phyloP scores from a whole-genome alignment of 2,113 vertebrate genomes.

The Vidua macroura region DNA sequence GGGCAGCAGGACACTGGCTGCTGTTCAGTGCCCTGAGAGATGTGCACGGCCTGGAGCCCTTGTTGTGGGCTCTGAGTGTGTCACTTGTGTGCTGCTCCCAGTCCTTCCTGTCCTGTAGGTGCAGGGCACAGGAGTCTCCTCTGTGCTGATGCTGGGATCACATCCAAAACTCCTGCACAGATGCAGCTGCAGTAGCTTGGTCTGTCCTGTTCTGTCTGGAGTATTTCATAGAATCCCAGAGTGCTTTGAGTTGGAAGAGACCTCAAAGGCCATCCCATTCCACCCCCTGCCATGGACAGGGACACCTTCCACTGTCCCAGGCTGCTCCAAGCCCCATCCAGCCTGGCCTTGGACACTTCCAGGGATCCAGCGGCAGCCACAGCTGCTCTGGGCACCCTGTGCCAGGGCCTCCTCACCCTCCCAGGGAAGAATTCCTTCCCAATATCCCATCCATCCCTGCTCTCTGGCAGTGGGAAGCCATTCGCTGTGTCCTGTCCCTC shows the following conservation, averaged over 20 bases:
- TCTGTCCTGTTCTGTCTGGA: background rate
- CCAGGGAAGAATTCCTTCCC: background rate
- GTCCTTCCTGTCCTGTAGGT: background rate
- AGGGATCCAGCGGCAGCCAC: background rate
- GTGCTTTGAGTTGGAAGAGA: background rate
- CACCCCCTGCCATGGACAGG: background rate
- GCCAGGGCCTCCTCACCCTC: background rate
- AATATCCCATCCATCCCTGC: rapidly evolving
- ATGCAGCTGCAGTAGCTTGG: background rate
- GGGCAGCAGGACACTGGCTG: background rate
- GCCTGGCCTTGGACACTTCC: rapidly evolving
- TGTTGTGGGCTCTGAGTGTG: background rate
- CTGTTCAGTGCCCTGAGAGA: background rate
- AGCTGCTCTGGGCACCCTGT: background rate
- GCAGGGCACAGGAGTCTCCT: background rate
- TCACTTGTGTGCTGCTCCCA: background rate
- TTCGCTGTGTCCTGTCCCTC: background rate
- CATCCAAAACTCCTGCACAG: background rate
- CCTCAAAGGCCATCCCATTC: rapidly evolving
- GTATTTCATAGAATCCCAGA: background rate
- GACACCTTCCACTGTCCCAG: rapidly evolving
- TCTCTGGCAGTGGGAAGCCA: background rate
- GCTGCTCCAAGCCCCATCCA: rapidly evolving
- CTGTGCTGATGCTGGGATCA: background rate
- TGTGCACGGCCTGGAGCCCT: background rate